These are phyloP conservation scores for Episyrphus balteatus DNA, from an alignment of 1,140 invertebrate species.

Conservation along the genomic window DNA sequence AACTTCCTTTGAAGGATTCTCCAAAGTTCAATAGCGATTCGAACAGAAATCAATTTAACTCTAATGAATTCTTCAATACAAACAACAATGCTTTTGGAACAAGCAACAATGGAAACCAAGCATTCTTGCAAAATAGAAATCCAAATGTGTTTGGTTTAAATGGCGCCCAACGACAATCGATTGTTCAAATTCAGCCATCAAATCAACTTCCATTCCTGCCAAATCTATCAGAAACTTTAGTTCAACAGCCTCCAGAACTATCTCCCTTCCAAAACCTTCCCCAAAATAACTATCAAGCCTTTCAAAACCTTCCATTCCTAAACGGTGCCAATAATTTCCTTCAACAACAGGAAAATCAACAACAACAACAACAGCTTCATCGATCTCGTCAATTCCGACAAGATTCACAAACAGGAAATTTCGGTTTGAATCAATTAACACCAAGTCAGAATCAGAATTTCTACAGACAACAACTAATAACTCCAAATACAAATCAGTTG, in stretches of 20 bases:
- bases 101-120: slow-evolving; percentile 1
- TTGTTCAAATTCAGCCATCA: slow-evolving; percentile 22
- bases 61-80: slow-evolving; percentile 28
- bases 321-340: slow-evolving; percentile 26
- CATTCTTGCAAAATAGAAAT: slow-evolving; percentile 7
- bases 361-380: slow-evolving; percentile 22
- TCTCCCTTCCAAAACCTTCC: slow-evolving; percentile 23
- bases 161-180: slow-evolving; percentile 11
- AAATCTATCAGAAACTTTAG: slow-evolving; percentile 7
- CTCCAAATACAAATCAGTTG: slow-evolving; percentile 26
- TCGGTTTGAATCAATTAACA: slow-evolving; percentile 21
- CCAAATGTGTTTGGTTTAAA: slow-evolving; percentile 6
- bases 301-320: slow-evolving; percentile 23
- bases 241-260: slow-evolving; percentile 13
- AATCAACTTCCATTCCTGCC: slow-evolving; percentile 31
- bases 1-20: too few species aligned
- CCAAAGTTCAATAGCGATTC: too few species aligned
- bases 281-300: slow-evolving; percentile 29
- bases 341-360: slow-evolving; percentile 18
- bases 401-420: slow-evolving; percentile 38
- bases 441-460: slow-evolving; percentile 28
- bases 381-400: slow-evolving; percentile 38
- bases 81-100: slow-evolving; percentile 28
- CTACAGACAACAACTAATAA: slow-evolving; percentile 29
- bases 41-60: too few species aligned